Percentiles rank a stretch among this genome's conserved stretches.
These are phyloP conservation scores for Ypsolopha sequella DNA, from an alignment of 2,888 invertebrate species.

Conservation along the genomic window DNA sequence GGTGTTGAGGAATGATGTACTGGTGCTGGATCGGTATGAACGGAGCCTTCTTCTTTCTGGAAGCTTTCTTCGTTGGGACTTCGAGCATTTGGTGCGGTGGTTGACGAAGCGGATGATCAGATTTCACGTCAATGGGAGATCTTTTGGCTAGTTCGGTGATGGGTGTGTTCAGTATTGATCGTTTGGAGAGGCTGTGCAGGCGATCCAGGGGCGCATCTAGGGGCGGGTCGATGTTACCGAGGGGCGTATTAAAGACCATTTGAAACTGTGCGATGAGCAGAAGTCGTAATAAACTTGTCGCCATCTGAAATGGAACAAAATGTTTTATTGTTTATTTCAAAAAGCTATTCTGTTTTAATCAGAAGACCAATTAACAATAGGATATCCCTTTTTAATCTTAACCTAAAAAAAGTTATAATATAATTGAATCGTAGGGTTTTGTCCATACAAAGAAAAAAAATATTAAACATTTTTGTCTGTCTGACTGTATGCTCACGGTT, in stretches of 20 bases:
- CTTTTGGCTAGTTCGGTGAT: constrained; percentile 5
- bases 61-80: not conserved
- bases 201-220: too few relatives aligned
- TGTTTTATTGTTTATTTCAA: not conserved
- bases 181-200: not conserved
- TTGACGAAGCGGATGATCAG: not conserved
- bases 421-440: too few relatives aligned
- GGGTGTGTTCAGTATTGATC: not conserved
- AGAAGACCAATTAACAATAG: too few relatives aligned
- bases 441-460: too few relatives aligned
- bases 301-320: constrained; percentile 9
- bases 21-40: not conserved
- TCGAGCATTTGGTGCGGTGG: not conserved
- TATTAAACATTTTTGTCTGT: too few relatives aligned
- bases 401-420: too few relatives aligned
- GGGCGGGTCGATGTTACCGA: too few relatives aligned
- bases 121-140: not conserved
- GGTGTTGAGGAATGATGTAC: not conserved
- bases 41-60: constrained; percentile 9
- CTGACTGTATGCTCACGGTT: too few relatives aligned
- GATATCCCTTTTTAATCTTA: too few relatives aligned
- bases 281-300: not conserved
- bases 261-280: too few relatives aligned
- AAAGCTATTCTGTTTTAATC: too few relatives aligned
- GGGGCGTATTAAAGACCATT: too few relatives aligned